Evolutionary conservation across 2,113 vertebrate genomes (phyloP), one percentile per base, ranked within the genome.

Genomic region (Macquaria ambigua): DNA sequence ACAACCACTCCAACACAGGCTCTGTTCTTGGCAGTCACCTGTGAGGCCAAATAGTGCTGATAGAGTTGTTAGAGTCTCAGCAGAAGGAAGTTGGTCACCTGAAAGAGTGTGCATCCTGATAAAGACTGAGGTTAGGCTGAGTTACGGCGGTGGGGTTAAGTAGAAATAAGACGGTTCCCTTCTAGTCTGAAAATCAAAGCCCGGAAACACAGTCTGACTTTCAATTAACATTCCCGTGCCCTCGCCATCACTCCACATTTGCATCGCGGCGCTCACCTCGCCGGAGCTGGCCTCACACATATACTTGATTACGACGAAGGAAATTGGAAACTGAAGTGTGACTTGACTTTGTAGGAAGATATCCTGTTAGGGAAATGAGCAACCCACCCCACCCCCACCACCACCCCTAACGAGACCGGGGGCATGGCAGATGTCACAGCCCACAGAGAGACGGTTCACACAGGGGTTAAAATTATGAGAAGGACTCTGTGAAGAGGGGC

Each of bases 381-480:
- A 84, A 74, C 74, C 77, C 28, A 71, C 74, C 28, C 82, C 43
- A n/a, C 0, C 41, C 59, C 25, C 43, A 0, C 50, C 16, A 1
- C 0, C 71, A 34, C 0, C 6, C 20, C 16, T 21, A 25, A 31
- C n/a, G n/a, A 83, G 52, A 68, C 90, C 70, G 8, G 5, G 34
- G 79, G 74, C 84, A 3, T 1, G 62, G 74, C 91, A 93, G 90
- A 91, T 91, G 92, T 90, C 87, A 12, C 55, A 56, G 86, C 71
- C 58, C 55, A 34, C 56, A 69, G 52, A 39, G 52, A 23, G 1
- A 41, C 23, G 53, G 79, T 80, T 84, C 80, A 84, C 4, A 7
- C 7, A 0, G 62, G 84, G 90, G 86, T 76, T 62, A 74, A 83
- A 48, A 16, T 25, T 18, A 46, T 25, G 21, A 63, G 21, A 34